Percentiles rank a stretch among this genome's conserved stretches.
Conservation (phyloP, 2,888 invertebrate genomes). For the Pseudococcus viburni region DNA sequence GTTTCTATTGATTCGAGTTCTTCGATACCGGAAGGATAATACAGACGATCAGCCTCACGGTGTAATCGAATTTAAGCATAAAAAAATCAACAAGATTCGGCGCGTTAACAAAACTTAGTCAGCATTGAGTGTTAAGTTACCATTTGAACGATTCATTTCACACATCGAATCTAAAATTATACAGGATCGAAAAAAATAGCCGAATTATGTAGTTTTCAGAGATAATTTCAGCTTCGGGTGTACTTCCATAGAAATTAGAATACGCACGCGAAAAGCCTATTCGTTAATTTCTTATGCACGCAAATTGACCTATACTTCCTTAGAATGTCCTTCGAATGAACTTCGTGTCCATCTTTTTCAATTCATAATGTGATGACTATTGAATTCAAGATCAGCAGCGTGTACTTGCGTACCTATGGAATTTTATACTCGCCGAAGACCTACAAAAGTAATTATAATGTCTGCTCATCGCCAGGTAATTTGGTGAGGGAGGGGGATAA, state of each 20-base stretch:
- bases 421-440: no score
- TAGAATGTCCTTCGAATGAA: not conserved
- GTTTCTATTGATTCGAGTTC: conserved; percentile 2
- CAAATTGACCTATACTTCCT: not conserved
- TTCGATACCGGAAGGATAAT: conserved; percentile 24
- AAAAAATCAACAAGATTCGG: conserved; percentile 12
- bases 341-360: not conserved
- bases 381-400: not conserved
- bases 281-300: not conserved
- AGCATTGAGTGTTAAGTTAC: conserved; percentile 6
- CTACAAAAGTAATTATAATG: not conserved
- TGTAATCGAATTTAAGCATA: conserved; percentile 37
- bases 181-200: not conserved
- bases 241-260: no score
- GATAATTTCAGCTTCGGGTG: not conserved
- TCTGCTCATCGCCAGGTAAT: not conserved
- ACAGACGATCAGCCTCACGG: conserved; percentile 4
- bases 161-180: not conserved
- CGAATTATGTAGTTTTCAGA: not conserved
- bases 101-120: not conserved
- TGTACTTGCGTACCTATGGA: not conserved
- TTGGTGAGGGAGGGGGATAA: no score
- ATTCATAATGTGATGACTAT: not conserved
- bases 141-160: conserved; percentile 11
- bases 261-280: not conserved